phyloP scores from a whole-genome alignment of 2,113 vertebrate genomes.

The Vombatus ursinus region DNA sequence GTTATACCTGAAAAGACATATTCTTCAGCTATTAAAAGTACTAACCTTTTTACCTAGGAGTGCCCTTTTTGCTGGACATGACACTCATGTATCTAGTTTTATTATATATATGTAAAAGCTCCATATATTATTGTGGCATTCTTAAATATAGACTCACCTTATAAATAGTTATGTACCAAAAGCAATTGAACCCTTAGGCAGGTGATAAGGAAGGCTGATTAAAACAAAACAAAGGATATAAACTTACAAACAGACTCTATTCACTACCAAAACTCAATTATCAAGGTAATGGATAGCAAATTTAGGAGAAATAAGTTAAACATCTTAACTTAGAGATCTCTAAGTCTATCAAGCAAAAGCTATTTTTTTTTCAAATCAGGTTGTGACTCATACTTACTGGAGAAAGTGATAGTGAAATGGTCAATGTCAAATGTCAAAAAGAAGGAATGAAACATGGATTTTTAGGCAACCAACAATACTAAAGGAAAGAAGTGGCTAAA shows the following conservation, averaged over 20 bases:
- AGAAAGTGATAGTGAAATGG: not conserved
- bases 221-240: not conserved
- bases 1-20: conserved; percentile 15
- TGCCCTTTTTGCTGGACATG: not conserved
- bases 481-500: not conserved
- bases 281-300: not conserved
- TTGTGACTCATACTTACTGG: not conserved
- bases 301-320: conserved; percentile 28
- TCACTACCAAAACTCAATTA: not conserved
- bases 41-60: conserved; percentile 22
- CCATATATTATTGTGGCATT: not conserved
- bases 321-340: not conserved
- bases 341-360: not conserved
- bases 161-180: conserved; percentile 17
- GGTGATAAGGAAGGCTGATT: not conserved
- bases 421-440: not conserved
- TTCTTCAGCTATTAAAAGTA: conserved; percentile 26
- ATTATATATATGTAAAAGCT: not conserved
- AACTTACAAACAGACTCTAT: conserved; percentile 7
- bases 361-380: not conserved
- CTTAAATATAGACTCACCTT: not conserved
- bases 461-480: not conserved
- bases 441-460: not conserved
- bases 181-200: not conserved
- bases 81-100: conserved; percentile 1